Conservation (phyloP, 2,113 vertebrate species). For the Nerophis lumbriciformis region DNA sequence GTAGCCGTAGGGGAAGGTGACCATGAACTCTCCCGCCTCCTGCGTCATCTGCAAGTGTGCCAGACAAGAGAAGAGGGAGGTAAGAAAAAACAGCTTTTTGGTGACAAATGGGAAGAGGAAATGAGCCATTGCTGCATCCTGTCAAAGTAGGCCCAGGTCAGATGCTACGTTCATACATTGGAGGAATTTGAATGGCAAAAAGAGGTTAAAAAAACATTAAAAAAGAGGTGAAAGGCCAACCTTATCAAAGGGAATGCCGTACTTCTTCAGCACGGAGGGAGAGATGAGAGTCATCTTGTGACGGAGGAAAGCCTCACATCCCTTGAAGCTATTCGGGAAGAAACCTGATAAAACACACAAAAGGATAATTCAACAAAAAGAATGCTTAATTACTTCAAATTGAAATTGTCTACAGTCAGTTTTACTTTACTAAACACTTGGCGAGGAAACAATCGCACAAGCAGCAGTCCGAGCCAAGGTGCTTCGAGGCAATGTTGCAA, state of each 20-base stretch:
- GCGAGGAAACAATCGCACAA: too few species aligned
- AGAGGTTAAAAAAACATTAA: not conserved
- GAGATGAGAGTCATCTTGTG: conserved; percentile 99
- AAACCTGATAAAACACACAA: conserved; percentile 74
- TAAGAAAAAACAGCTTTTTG: not conserved
- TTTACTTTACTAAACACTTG: too few species aligned
- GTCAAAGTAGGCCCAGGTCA: conserved; percentile 9
- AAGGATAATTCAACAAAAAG: not conserved
- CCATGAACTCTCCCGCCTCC: conserved; percentile 95
- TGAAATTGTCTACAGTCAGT: too few species aligned
- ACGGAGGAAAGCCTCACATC: conserved; percentile 93
- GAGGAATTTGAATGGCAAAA: not conserved
- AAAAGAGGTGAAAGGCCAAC: conserved; percentile 60
- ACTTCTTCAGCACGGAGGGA: conserved; percentile 90
- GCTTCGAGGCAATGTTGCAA: too few species aligned
- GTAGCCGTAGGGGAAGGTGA: conserved; percentile 97
- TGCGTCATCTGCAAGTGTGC: conserved; percentile 83
- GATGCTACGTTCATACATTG: conserved; percentile 20
- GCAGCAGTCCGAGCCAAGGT: too few species aligned
- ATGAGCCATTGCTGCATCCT: not conserved
- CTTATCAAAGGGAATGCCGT: conserved; percentile 97
- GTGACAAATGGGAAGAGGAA: not conserved
- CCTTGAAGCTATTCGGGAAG: conserved; percentile 89
- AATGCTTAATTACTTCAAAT: too few species aligned
- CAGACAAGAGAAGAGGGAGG: not conserved